Percentiles rank a stretch among this genome's conserved stretches.
Conservation (phyloP, 2,888 invertebrate species). For the Pelosia muscerda region DNA sequence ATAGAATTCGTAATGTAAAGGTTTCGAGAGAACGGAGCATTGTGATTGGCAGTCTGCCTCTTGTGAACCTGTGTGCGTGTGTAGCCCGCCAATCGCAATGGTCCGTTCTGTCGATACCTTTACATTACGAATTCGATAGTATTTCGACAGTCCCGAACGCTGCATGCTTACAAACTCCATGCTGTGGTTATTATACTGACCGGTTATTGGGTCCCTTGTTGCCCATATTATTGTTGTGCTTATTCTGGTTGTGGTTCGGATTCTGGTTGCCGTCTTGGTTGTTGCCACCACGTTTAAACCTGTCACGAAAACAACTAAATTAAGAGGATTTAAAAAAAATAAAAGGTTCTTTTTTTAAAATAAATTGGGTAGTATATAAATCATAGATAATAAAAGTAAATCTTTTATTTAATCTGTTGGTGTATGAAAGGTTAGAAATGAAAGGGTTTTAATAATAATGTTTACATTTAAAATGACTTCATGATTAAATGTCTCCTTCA, state of each 20-base stretch:
- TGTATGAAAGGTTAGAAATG: no score
- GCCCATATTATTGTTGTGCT: constrained; percentile 72
- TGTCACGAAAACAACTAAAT: constrained; percentile 41
- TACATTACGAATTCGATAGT: no score
- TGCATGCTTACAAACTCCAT: neutral
- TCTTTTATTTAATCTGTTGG: no score
- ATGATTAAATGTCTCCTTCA: no score
- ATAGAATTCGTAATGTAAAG: no score
- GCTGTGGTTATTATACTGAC: constrained; percentile 52
- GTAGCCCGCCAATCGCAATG: no score
- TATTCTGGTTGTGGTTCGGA: constrained; percentile 63
- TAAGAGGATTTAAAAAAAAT: constrained; percentile 12
- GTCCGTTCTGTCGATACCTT: no score
- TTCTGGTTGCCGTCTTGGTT: constrained; percentile 73
- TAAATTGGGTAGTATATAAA: constrained; percentile 6
- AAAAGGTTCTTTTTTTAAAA: neutral
- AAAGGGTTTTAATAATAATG: no score
- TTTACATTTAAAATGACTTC: no score
- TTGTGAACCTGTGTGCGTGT: no score
- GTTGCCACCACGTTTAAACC: constrained; percentile 78
- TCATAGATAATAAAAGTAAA: neutral
- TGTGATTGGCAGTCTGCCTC: no score
- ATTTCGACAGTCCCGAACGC: neutral
- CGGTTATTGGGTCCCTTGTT: constrained; percentile 79
- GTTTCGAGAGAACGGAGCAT: no score